These are phyloP conservation scores for Caenorhabditis latens DNA, from an alignment of 1,140 invertebrate species.

Conservation along the genomic window DNA sequence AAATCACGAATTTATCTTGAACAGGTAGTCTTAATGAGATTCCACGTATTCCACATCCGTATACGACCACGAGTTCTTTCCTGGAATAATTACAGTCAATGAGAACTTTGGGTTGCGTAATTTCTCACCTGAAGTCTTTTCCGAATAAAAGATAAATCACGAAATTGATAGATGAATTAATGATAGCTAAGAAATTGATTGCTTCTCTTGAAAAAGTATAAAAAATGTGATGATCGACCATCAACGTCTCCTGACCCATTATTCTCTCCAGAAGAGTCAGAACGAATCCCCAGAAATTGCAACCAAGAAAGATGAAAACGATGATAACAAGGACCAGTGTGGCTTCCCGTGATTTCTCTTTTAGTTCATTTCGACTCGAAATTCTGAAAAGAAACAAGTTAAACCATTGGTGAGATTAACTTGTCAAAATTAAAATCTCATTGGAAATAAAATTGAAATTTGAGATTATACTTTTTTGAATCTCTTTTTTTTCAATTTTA, in stretches of 20 bases:
- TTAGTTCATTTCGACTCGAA: conserved; percentile 66
- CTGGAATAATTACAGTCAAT: conserved; percentile 50
- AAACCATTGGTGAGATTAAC: neutral
- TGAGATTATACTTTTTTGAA: neutral
- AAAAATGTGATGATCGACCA: conserved; percentile 66
- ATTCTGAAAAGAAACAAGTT: conserved; percentile 51
- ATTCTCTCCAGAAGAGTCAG: conserved; percentile 87
- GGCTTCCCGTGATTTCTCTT: conserved; percentile 73
- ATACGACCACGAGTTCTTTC: conserved; percentile 68
- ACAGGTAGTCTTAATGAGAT: conserved; percentile 65
- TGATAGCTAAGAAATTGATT: conserved; percentile 91
- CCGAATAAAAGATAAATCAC: conserved; percentile 97
- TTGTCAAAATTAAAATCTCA: neutral
- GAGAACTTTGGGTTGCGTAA: conserved; percentile 81
- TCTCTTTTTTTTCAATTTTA: neutral
- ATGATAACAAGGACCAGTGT: conserved; percentile 93
- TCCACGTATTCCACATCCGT: conserved; percentile 68
- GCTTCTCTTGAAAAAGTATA: conserved; percentile 74
- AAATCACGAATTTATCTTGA: conserved; percentile 67
- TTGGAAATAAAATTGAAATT: neutral
- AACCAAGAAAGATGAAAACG: conserved; percentile 91
- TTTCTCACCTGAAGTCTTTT: conserved; percentile 90
- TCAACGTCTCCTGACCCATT: conserved; percentile 64
- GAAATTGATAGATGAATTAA: conserved; percentile 97
- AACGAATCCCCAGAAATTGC: conserved; percentile 90